Evolutionary conservation across 1,140 invertebrate genomes (phyloP), one percentile per base, ranked within the genome.

Genomic region (Chironomus striatipennis): DNA sequence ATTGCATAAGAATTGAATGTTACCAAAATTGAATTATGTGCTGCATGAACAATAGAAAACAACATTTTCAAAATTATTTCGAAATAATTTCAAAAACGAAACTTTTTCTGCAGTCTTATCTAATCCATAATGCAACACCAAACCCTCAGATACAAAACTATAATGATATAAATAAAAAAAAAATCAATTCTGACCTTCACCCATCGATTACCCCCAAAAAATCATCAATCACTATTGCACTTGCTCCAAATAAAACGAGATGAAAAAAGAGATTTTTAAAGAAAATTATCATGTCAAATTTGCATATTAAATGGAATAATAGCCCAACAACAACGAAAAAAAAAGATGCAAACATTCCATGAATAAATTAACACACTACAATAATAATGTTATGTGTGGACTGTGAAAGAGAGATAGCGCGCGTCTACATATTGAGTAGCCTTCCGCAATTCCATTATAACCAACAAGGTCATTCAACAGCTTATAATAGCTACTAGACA

Each of bases 371-470:
- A 70, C 65, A 18, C 17, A 70, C 9, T 20, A 18, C 17, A 70
- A 70, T 70, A n/a, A 70, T 18, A 70, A 18, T 70, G 65, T 70
- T 21, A 20, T 17, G 65, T 70, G 47, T 70, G 8, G 65, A 70
- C 18, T 70, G 6, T 18, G n/a, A n/a, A 47, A n/a, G n/a, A 47
- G 15, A 57, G 47, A 57, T 57, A 57, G 12, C 4, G 47, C 12
- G 47, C 47, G 47, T 57, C 47, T 57, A 57, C 12, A 57, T 57
- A 57, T 57, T n/a, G 47, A 12, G n/a, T 70, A 70, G 65, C 65
- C 65, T 70, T 70, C 65, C 65, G 65, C 65, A 70, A 70, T 70
- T 70, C 47, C 20, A 70, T 20, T 18, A 70, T 70, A 70, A 18
- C 12, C 65, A 70, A 70, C 65, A 70, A 70, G 65, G 65, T 70